A percentile compares a stretch with the other conserved stretches of the same genome.
Conservation (phyloP, 2,797 vertebrate species). For the Anas bernieri region DNA sequence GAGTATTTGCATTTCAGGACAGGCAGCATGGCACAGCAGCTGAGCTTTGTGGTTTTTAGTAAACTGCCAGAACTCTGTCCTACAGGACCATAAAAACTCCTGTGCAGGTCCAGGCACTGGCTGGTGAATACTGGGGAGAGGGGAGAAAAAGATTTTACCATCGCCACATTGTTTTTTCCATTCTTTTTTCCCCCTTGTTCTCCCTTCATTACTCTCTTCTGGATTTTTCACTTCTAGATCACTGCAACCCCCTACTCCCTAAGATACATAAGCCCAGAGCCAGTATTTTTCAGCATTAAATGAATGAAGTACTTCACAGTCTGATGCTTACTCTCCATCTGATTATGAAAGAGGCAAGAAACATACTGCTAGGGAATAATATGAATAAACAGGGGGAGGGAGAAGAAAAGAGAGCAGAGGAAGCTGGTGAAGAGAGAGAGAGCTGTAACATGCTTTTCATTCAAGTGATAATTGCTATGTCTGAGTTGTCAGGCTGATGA, state of each 20-base stretch:
- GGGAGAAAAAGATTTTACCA: neutral
- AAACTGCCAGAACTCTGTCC: neutral
- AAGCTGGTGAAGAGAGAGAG: neutral
- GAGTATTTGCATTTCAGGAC: neutral
- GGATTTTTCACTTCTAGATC: neutral
- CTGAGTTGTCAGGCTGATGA: constrained; percentile 1
- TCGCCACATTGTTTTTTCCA: neutral
- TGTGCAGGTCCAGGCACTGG: neutral
- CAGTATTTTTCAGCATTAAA: neutral
- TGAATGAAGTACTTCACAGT: neutral
- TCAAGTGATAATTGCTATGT: constrained; percentile 1
- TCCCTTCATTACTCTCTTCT: neutral
- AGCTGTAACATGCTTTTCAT: neutral
- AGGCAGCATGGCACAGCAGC: neutral
- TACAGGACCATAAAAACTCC: neutral
- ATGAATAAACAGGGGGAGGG: neutral
- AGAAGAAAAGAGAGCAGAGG: neutral
- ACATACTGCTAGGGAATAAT: neutral
- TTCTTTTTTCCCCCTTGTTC: neutral
- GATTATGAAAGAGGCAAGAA: neutral
- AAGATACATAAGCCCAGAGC: neutral
- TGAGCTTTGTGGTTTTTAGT: neutral
- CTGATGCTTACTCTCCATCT: neutral
- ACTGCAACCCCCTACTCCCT: neutral
- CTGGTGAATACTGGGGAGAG: neutral